Percentiles rank a stretch among this genome's conserved stretches.
Conservation (phyloP, 2,113 vertebrate species). For the Ovis aries region ARS-UI_Ramb_v3.0 NC_056061.1:43471001-43471500, state of each 20-base stretch:
- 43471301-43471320: not conserved
- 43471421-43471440: accelerated
- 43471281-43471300: not conserved
- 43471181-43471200: not conserved
- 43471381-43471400: not conserved
- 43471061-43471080: not conserved
- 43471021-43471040: not conserved
- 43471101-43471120: not conserved
- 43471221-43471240: accelerated
- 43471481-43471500: not conserved
- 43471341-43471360: not conserved
- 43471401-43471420: not conserved
- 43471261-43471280: not conserved
- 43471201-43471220: not conserved
- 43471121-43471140: accelerated
- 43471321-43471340: not conserved
- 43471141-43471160: not conserved
- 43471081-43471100: not conserved
- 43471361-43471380: not conserved
- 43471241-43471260: accelerated
- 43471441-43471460: not conserved
- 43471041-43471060: not conserved
- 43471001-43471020: no score
- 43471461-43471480: not conserved
- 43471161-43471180: not conserved